Evolutionary conservation across 2,888 invertebrate species (phyloP), one percentile per base, ranked within the genome.

Genomic region (Hetaerina titia): DNA sequence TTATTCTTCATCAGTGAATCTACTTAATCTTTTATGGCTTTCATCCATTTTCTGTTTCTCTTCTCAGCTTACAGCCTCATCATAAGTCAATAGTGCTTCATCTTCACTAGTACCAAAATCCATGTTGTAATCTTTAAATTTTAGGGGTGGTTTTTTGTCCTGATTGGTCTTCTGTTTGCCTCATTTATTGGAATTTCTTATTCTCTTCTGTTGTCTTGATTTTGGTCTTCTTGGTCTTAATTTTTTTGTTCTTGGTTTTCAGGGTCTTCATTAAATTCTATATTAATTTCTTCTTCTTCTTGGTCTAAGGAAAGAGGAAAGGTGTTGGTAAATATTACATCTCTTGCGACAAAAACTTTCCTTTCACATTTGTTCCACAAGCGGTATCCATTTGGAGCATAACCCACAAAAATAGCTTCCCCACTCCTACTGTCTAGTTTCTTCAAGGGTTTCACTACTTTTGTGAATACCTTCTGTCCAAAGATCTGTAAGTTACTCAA

Each of bases 311-410:
- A n/a, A 25, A 74, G 74, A 74, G 74, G 74, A 25, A 74, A 74
- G n/a, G 5, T 74, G 74, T 74, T 74, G 22, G 74, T 25, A 74
- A 74, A 74, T n/a, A 74, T 74, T 74, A 74, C 74, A n/a, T 74
- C 74, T 74, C 74, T 74, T n/a, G n/a, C 25, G 25, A 95, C 95
- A 95, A 96, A 96, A 9, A 96, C 96, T 95, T 89, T 92, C 89
- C 95, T 95, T 17, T 96, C 96, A 96, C 96, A 96, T 95, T 95
- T 96, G 94, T 95, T 95, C 11, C 95, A 95, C 19, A 95, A 95
- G 96, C 96, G 96, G 58, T 95, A 95, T 95, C 96, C 96, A 89
- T 89, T 95, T 19, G 96, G 96, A 15, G 96, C 96, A n/a, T 60
- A 90, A 69, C 95, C 95, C 69, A 96, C 11, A 25, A 95, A 95